Conservation (phyloP, 2,888 invertebrate species). For the Lasioglossum figueresi region DNA sequence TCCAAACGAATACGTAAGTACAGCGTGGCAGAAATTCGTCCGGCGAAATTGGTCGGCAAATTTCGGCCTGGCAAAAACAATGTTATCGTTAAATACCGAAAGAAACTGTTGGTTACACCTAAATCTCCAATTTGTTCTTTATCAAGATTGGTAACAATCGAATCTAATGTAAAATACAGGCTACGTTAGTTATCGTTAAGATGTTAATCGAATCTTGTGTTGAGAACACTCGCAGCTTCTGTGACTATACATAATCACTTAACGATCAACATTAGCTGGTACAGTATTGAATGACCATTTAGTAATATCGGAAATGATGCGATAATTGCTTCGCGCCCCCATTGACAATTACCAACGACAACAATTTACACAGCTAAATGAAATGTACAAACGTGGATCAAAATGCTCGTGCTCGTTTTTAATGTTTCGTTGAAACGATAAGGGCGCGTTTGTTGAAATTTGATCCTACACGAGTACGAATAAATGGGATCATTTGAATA, state of each 20-base stretch:
- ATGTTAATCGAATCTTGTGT: background rate
- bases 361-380: background rate
- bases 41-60: background rate
- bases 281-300: background rate
- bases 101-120: background rate
- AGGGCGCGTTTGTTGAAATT: background rate
- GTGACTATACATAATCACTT: background rate
- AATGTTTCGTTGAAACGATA: background rate
- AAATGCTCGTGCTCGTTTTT: background rate
- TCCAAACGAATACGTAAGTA: constrained; percentile 25
- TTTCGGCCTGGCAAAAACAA: background rate
- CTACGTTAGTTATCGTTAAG: too few relatives aligned
- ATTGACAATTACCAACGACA: background rate
- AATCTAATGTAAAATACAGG: background rate
- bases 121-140: background rate
- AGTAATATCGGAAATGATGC: background rate
- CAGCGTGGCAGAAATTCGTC: constrained; percentile 16
- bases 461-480: background rate
- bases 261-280: background rate
- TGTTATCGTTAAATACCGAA: background rate
- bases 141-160: background rate
- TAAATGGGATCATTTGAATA: background rate
- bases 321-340: background rate
- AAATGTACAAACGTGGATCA: background rate
- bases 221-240: background rate